Base-by-base conservation (phyloP, 2,797 vertebrate genomes). In the Cyprinella venusta region DNA sequence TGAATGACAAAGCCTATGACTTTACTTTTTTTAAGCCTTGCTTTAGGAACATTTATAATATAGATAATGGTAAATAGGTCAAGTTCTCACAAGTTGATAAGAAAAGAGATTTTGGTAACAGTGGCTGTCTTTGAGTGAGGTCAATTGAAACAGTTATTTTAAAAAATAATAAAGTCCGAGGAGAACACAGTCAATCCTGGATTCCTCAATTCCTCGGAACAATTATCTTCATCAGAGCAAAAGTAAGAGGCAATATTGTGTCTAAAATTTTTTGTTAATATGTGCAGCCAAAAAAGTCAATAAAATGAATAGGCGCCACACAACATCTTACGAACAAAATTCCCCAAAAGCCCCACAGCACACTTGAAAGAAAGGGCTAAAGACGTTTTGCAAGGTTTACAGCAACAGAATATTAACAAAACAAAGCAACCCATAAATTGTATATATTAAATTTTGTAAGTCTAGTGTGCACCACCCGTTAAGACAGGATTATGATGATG, bases 391-490 rank as follows among this genome's bases (percentile, higher is more conserved):
- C 21, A 75, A 33, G 21, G 8, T 74, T 52, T 54, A 13, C 9
- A 8, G 45, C n/a, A 75, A 48, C 52, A 80, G 13, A 30, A 33
- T 16, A 26, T 24, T 8, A 74, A 16, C 19, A 61, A 64, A 74
- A 9, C 26, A 63, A 81, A 65, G 45, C 12, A 5, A 6, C 52
- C 19, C 6, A 65, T 65, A 52, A 42, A 81, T 52, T 81, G 40
- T 42, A 81, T 38, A 8, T 56, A 15, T 59, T 69, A 38, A 50
- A 83, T 77, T 70, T 61, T 2, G 16, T 40, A 56, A 40, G 42
- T 63, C 36, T 18, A 61, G 79, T 36, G 8, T 48, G 74, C 38
- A 48, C 2, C 38, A 69, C 52, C 72, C 5, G 52, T 70, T 54
- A 69, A 70, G 40, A 77, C n/a, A 21, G 24, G 16, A 33, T 30